These are phyloP conservation scores for Turritopsis rubra DNA, from an alignment of 30 jellyfish, hydroid and myxozoan species.

Conservation along the genomic window DNA sequence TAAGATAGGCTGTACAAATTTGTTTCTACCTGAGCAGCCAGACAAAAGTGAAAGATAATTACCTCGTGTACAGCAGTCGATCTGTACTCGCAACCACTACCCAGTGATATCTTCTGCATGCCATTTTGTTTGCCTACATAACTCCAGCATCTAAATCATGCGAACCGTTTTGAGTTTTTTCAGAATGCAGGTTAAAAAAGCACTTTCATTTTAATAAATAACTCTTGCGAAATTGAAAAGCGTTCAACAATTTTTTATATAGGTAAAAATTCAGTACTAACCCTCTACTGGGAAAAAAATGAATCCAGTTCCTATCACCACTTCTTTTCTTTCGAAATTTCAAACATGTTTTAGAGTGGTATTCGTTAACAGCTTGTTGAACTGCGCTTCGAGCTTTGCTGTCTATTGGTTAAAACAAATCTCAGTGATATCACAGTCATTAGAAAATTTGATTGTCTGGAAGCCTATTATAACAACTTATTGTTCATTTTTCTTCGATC, in stretches of 20 bases:
- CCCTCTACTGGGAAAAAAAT: too few species aligned
- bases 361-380: background rate
- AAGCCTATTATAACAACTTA: too few species aligned
- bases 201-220: too few species aligned
- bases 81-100: background rate
- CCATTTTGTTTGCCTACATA: background rate
- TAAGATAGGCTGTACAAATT: too few species aligned
- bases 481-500: too few species aligned
- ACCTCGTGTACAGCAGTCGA: background rate
- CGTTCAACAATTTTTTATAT: background rate
- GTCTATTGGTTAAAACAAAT: background rate
- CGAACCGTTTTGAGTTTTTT: background rate
- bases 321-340: background rate
- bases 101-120: background rate
- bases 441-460: too few species aligned
- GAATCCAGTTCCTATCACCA: too few species aligned
- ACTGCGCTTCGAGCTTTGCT: background rate
- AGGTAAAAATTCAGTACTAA: background rate
- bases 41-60: background rate
- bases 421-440: too few species aligned
- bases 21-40: background rate
- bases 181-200: too few species aligned
- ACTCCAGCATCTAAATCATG: background rate
- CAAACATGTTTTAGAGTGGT: background rate
- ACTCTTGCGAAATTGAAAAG: background rate